Conservation (phyloP, 2,113 vertebrate genomes). For the Zootoca vivipara region DNA sequence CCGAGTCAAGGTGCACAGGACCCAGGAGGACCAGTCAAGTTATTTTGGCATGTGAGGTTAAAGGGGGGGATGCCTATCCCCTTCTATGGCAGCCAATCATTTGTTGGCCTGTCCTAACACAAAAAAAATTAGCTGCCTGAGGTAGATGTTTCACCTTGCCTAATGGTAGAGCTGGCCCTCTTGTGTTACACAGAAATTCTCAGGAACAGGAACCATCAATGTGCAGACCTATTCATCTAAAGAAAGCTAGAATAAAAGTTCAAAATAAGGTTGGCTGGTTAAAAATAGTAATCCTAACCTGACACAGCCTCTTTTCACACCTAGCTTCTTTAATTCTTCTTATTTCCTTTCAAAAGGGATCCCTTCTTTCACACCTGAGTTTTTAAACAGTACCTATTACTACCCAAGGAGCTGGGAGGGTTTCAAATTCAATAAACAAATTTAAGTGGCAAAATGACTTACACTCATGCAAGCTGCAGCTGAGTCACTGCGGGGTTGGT, state of each 20-base stretch:
- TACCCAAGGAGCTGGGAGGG: conserved; percentile 29
- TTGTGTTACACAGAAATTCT: not conserved
- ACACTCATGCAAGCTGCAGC: conserved; percentile 27
- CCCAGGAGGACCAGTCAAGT: not conserved
- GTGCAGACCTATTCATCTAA: not conserved
- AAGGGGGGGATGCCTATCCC: not conserved
- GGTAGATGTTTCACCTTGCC: not conserved
- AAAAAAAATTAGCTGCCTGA: not conserved
- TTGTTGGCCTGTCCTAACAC: not conserved
- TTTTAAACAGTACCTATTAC: conserved; percentile 12
- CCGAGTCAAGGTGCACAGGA: not conserved
- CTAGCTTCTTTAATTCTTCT: not conserved
- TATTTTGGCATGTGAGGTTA: not conserved
- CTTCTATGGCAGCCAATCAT: too few relatives aligned
- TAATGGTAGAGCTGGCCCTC: not conserved
- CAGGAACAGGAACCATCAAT: not conserved
- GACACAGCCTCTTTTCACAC: not conserved
- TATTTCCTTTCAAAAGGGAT: conserved; percentile 13
- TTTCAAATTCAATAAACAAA: conserved; percentile 44
- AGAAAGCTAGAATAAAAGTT: not conserved
- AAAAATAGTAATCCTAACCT: not conserved
- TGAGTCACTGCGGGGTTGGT: conserved; percentile 52
- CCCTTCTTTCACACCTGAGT: not conserved
- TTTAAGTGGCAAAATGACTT: conserved; percentile 38
- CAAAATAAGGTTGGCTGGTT: not conserved